These are phyloP conservation scores for Hirundo rustica DNA, from an alignment of 2,797 vertebrate genomes.

Conservation along the genomic window DNA sequence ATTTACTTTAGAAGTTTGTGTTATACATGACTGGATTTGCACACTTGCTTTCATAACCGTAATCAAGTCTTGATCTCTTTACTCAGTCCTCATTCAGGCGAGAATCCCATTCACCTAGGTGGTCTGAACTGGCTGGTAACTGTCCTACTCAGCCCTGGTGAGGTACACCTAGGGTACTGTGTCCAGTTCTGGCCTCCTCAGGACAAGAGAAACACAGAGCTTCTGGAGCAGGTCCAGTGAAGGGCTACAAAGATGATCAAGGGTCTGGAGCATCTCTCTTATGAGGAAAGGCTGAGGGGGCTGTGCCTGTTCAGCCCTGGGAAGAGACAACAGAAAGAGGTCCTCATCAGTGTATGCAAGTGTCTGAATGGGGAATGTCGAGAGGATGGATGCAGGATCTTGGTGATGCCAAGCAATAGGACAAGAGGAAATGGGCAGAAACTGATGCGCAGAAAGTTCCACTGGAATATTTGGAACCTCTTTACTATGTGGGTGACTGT, in stretches of 20 bases:
- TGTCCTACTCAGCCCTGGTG: not conserved
- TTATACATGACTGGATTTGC: not conserved
- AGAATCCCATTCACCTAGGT: not conserved
- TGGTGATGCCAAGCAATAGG: too few relatives aligned
- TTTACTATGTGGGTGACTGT: not conserved
- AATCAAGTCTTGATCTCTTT: not conserved
- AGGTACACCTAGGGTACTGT: not conserved
- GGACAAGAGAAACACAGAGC: accelerated
- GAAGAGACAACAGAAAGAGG: not conserved
- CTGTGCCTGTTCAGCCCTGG: not conserved
- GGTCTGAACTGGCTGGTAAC: not conserved
- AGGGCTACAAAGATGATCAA: not conserved
- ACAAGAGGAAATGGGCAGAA: not conserved
- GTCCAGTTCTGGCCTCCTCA: not conserved
- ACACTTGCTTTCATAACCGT: accelerated
- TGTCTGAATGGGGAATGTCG: not conserved
- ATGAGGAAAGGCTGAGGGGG: not conserved
- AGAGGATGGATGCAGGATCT: too few relatives aligned
- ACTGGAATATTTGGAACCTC: not conserved
- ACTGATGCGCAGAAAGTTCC: not conserved
- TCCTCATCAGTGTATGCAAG: not conserved
- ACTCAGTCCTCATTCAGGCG: not conserved
- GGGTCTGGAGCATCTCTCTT: not conserved
- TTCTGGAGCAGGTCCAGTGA: not conserved
- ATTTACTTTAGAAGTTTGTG: not conserved